Percentiles rank a stretch among this genome's conserved stretches.
Conservation (phyloP, 2,113 vertebrate genomes). For the Acrocephalus kingi region DNA sequence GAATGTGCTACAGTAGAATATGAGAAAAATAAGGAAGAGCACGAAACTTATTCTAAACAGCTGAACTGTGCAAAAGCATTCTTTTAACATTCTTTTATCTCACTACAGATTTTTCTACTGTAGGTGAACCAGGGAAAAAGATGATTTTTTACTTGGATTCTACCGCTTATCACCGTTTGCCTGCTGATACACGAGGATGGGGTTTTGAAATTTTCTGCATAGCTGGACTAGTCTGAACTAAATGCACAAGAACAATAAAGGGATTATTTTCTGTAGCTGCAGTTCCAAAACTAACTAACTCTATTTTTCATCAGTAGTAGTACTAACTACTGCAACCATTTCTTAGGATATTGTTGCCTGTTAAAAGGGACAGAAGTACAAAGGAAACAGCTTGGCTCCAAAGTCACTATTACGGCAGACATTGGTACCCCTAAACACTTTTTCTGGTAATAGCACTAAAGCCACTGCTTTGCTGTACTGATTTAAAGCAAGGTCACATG, state of each 20-base stretch:
- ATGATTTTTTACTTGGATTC: not conserved
- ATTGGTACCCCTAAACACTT: accelerated
- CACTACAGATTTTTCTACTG: not conserved
- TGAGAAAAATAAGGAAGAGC: not conserved
- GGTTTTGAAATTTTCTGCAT: not conserved
- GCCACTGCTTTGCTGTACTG: not conserved
- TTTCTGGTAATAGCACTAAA: not conserved
- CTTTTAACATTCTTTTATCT: not conserved
- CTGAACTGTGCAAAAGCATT: not conserved
- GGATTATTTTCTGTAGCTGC: not conserved
- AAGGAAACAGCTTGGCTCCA: not conserved
- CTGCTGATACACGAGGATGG: not conserved
- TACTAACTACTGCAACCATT: not conserved
- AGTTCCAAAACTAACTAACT: not conserved
- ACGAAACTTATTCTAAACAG: not conserved
- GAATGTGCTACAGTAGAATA: not conserved
- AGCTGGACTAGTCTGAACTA: not conserved
- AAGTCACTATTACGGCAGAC: not conserved
- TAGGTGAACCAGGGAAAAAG: not conserved
- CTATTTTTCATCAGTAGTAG: no score
- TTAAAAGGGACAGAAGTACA: not conserved
- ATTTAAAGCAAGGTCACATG: not conserved
- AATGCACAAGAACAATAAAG: not conserved
- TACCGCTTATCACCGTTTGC: not conserved
- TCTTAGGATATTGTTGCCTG: not conserved